phyloP scores from a whole-genome alignment of 2,888 invertebrate species.

The Odontocolon sp. region DNA sequence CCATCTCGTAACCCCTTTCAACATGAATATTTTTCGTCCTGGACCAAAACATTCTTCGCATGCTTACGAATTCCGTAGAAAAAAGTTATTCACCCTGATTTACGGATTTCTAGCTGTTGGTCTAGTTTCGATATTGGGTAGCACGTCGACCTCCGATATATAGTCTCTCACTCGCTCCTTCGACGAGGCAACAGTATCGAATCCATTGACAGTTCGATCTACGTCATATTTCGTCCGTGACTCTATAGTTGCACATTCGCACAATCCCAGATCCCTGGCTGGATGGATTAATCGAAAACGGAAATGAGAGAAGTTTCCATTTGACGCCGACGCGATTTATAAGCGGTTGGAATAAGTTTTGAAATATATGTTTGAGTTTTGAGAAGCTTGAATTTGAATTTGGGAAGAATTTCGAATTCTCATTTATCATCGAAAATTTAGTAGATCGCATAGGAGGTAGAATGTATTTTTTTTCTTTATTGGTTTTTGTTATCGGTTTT shows the following conservation, averaged over 20 bases:
- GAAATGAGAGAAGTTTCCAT: slow-evolving; percentile 46
- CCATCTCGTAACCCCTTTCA: too few relatives aligned
- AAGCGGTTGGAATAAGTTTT: slow-evolving; percentile 8
- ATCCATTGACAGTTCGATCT: too few relatives aligned
- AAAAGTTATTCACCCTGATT: not conserved
- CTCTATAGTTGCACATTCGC: too few relatives aligned
- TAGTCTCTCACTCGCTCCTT: not conserved
- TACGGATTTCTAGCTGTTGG: not conserved
- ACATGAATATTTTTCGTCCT: too few relatives aligned
- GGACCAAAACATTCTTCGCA: too few relatives aligned
- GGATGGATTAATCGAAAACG: slow-evolving; percentile 42
- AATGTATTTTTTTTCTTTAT: too few relatives aligned
- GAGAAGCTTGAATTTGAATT: not conserved
- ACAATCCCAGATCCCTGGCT: too few relatives aligned
- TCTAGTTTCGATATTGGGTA: not conserved
- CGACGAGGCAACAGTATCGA: too few relatives aligned
- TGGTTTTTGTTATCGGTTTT: too few relatives aligned
- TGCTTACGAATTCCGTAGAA: not conserved
- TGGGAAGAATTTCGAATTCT: not conserved
- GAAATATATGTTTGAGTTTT: too few relatives aligned
- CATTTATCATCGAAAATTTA: slow-evolving; percentile 24
- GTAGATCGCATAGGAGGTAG: too few relatives aligned
- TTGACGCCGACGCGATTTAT: slow-evolving; percentile 33
- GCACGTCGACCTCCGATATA: not conserved
- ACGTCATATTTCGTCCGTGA: not conserved